phyloP scores from a whole-genome alignment of 1,140 invertebrate genomes.

The Thrips palmi region DNA sequence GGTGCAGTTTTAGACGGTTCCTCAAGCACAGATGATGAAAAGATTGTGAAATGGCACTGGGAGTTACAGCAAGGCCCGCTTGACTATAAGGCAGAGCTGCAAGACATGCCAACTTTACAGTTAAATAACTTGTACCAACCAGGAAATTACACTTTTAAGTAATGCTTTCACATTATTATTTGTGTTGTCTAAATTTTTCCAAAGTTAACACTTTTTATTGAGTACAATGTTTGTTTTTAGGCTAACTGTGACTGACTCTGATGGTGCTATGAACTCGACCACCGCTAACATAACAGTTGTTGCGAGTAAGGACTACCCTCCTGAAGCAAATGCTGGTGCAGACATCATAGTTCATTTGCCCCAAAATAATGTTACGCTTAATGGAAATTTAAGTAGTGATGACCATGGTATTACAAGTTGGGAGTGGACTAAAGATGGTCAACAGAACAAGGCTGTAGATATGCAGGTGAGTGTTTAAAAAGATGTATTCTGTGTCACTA shows the following conservation, averaged over 20 bases:
- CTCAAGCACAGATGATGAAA: slow-evolving; percentile 41
- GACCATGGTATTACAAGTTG: slow-evolving; percentile 82
- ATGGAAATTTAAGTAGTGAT: slow-evolving; percentile 79
- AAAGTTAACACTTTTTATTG: slow-evolving; percentile 6
- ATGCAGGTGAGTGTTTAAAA: slow-evolving; percentile 50
- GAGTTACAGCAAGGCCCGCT: slow-evolving; percentile 73
- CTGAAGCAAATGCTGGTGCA: slow-evolving; percentile 82
- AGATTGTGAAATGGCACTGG: slow-evolving; percentile 50
- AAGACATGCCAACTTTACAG: slow-evolving; percentile 65
- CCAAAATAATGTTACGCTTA: slow-evolving; percentile 70
- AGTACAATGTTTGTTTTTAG: slow-evolving; percentile 22
- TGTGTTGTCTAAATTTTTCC: slow-evolving; percentile 6
- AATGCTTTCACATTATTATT: background rate
- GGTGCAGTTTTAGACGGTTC: slow-evolving; percentile 79
- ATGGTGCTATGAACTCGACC: slow-evolving; percentile 69
- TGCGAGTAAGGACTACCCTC: slow-evolving; percentile 85
- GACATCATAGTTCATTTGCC: slow-evolving; percentile 81
- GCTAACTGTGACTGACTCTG: slow-evolving; percentile 80
- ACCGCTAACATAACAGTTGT: slow-evolving; percentile 78
- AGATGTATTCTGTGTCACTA: no score
- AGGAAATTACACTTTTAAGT: slow-evolving; percentile 71
- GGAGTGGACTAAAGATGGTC: slow-evolving; percentile 86
- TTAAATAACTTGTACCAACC: slow-evolving; percentile 62
- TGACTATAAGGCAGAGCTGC: slow-evolving; percentile 59
- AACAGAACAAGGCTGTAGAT: slow-evolving; percentile 74